phyloP scores from a whole-genome alignment of 92 coral and sea anemone species.

The Bergia sp. region DNA sequence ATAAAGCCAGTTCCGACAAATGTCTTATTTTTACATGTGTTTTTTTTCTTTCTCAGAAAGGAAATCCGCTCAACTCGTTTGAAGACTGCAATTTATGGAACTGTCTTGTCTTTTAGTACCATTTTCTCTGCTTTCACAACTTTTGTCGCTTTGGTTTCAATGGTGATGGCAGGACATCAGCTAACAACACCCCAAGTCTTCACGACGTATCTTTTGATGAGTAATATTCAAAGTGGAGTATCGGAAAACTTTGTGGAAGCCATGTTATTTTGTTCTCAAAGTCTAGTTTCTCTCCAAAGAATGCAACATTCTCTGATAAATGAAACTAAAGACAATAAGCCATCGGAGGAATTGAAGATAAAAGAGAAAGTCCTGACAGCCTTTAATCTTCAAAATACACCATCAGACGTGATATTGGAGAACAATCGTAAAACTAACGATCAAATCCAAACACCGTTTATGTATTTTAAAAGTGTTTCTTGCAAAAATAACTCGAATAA shows the following conservation, averaged over 20 bases:
- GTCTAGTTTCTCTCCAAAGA: constrained; percentile 14
- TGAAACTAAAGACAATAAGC: not conserved
- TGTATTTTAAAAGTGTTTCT: not conserved
- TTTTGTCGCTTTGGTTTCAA: constrained; percentile 6
- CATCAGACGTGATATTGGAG: not conserved
- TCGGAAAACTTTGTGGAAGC: not conserved
- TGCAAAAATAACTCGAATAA: not conserved
- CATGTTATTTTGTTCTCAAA: constrained; percentile 12
- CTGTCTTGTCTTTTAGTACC: not conserved
- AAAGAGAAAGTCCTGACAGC: not conserved
- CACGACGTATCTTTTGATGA: not conserved
- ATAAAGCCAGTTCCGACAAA: no score
- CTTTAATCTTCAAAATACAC: not conserved
- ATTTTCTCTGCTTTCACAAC: constrained; percentile 7
- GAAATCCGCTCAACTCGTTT: constrained; percentile 11
- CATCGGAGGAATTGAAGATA: not conserved
- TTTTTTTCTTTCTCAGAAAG: not conserved
- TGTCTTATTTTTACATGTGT: no score
- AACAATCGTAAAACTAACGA: not conserved
- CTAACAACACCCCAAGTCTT: not conserved
- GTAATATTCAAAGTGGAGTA: not conserved
- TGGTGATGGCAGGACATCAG: constrained; percentile 21
- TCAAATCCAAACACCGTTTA: not conserved
- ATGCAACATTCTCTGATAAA: not conserved
- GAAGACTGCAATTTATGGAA: not conserved